Evolutionary conservation across 2,797 vertebrate genomes (phyloP).

Genomic region (Girardinus metallicus): DNA sequence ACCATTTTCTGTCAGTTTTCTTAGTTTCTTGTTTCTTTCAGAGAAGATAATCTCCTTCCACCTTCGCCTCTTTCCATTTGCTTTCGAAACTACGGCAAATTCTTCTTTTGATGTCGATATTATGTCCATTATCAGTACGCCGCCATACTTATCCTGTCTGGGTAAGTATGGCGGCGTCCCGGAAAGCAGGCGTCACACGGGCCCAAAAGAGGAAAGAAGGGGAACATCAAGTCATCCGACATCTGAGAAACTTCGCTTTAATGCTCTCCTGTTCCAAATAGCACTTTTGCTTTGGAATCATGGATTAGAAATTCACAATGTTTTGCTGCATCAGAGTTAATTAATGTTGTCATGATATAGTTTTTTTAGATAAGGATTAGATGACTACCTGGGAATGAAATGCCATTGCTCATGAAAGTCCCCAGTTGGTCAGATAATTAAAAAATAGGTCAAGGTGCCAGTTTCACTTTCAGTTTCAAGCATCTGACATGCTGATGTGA

Average conservation of each 20-base stretch:
- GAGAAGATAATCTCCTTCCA: neutral
- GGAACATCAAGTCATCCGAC: neutral
- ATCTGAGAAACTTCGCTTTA: neutral
- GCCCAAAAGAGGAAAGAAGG: neutral
- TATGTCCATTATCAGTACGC: neutral
- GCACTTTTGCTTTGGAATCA: neutral
- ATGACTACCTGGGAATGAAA: neutral
- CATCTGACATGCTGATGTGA: neutral
- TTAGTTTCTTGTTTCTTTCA: neutral
- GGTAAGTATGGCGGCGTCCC: neutral
- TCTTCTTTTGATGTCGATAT: neutral
- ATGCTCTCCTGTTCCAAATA: neutral
- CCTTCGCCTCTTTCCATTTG: neutral
- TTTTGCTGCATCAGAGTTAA: neutral
- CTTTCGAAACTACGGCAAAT: neutral
- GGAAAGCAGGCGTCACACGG: neutral
- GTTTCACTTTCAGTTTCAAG: slow-evolving; percentile 1
- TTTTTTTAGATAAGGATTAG: neutral
- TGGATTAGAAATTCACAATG: neutral
- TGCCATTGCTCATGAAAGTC: neutral
- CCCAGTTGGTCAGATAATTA: neutral
- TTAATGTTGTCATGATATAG: neutral
- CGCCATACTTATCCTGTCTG: neutral
- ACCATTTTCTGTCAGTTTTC: neutral
- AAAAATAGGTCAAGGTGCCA: neutral